Base-by-base conservation (phyloP, 2,888 invertebrate genomes). In the Drosophila antonietae region DNA sequence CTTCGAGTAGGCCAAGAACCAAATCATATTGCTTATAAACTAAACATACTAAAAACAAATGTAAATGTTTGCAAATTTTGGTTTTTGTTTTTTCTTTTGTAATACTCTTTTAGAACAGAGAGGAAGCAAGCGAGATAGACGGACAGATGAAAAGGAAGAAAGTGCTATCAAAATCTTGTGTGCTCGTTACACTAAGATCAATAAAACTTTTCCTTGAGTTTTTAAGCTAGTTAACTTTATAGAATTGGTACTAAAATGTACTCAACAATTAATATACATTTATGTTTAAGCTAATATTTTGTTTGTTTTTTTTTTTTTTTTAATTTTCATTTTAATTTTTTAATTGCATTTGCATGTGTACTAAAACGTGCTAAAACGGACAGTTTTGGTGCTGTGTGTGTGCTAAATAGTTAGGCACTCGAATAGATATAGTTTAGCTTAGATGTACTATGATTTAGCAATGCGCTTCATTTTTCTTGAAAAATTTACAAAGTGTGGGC, bases 71-170 rank as follows among this genome's bases (percentile, higher is more conserved):
- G 49, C 46, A 39, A 39, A n/a, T 53, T 53, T 51, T 33, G 68
- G 56, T 81, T 67, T 75, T 68, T 68, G 59, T 68, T 68, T 69
- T 44, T 6, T 39, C 6, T 15, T 49, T 59, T 49, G 66, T 80
- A 88, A 90, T 88, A 85, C 86, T 89, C 68, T 70, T 76, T 75
- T 77, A 79, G 55, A 82, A 85, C 73, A 72, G 71, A 74, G 56
- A 72, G 65, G 35, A 20, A 18, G 46, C 18, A 37, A 60, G 31
- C 15, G 4, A 14, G 47, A 39, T 8, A n/a, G 49, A 9, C 51
- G 49, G 52, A 15, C 49, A 35, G 31, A 14, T 20, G 37, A 23
- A 46, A 44, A 7, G 51, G 51, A 33, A 46, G 20, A 20, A 37
- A 31, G 47, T 65, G 68, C 58, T 58, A 49, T 49, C n/a, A 28